Conservation (phyloP, 2,888 invertebrate genomes). For the Tipula unca region DNA sequence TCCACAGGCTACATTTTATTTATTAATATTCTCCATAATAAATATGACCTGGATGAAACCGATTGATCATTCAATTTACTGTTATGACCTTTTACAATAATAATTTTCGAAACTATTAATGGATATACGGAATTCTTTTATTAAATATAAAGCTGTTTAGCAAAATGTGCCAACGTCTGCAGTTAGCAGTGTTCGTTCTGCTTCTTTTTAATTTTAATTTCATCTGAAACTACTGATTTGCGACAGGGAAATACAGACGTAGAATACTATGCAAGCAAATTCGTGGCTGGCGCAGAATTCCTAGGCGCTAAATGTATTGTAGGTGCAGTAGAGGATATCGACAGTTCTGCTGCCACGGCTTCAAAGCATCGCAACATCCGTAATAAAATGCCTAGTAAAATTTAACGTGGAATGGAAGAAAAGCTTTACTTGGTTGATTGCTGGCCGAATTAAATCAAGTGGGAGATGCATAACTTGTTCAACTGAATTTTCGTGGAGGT, state of each 20-base stretch:
- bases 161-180: neutral
- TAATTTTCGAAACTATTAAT: too few species aligned
- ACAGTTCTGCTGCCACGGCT: neutral
- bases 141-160: neutral
- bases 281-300: too few species aligned
- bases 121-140: neutral
- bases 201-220: too few species aligned
- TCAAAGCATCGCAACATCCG: neutral
- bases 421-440: neutral
- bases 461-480: neutral
- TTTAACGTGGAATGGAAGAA: neutral
- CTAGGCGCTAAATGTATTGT: too few species aligned
- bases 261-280: too few species aligned
- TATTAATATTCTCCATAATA: too few species aligned
- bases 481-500: neutral
- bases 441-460: neutral
- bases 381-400: neutral
- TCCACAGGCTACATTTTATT: too few species aligned
- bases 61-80: too few species aligned
- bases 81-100: too few species aligned
- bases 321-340: neutral
- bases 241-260: neutral
- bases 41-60: too few species aligned
- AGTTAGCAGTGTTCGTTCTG: neutral
- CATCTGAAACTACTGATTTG: neutral